These are phyloP conservation scores for Cataglyphis livida DNA, from an alignment of 2,888 invertebrate species.

Conservation along the genomic window DNA sequence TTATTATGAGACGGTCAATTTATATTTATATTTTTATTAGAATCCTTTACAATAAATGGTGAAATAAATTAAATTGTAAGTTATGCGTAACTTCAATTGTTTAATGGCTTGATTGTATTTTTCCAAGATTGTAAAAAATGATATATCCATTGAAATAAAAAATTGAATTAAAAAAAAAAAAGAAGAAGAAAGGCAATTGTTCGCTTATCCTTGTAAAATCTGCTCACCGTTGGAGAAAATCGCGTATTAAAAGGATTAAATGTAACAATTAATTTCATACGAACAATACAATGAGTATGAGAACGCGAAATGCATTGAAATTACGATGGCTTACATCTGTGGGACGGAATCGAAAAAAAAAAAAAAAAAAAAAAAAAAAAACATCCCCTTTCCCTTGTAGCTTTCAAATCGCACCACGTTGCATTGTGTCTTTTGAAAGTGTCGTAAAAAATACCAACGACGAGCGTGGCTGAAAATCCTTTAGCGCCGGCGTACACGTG, in stretches of 20 bases:
- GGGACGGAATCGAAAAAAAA: not conserved
- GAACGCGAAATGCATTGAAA: slow-evolving; percentile 8
- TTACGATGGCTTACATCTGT: slow-evolving; percentile 15
- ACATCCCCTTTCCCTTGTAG: not conserved
- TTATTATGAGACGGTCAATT: not conserved
- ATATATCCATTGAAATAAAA: not conserved
- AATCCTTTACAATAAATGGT: not conserved
- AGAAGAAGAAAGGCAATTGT: not conserved
- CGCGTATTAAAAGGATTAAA: not conserved
- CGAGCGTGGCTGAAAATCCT: slow-evolving; percentile 10
- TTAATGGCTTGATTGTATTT: not conserved
- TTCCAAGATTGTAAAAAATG: not conserved
- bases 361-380: too few species aligned
- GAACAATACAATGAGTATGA: not conserved
- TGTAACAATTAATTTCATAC: not conserved
- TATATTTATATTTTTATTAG: not conserved
- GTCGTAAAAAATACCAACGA: slow-evolving; percentile 12
- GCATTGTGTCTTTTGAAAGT: slow-evolving; percentile 14
- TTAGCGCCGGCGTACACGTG: slow-evolving; percentile 1
- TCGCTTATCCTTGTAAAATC: not conserved
- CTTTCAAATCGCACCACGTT: not conserved
- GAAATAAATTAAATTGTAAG: not conserved
- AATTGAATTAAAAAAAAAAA: not conserved
- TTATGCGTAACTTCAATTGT: not conserved
- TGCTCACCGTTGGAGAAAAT: not conserved